Base-by-base conservation (phyloP, 1,140 invertebrate species). In the Phthorimaea operculella region DNA sequence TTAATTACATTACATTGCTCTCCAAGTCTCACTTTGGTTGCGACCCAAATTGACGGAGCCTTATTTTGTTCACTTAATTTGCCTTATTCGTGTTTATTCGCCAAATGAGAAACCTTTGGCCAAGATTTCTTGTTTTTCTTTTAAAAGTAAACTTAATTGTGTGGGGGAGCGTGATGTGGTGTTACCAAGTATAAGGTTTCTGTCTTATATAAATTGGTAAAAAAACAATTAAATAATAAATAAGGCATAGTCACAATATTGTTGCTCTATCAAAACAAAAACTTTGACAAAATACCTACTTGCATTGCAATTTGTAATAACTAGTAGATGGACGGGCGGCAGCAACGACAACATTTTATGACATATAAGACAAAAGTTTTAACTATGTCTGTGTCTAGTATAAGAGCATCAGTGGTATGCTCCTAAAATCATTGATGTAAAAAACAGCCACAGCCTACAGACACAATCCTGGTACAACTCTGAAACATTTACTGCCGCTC, bases 41-140 rank as follows among this genome's bases (percentile, higher is more conserved):
- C 21, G 76, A 76, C 77, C 79, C 74, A 79, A 79, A 81, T 82
- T 74, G 57, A 68, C 36, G 62, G 59, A 62, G 74, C 67, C 70
- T 77, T 78, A 72, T 82, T 83, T 75, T 72, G 68, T 64, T 80
- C 81, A 79, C 81, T 82, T 82, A 81, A 84, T 84, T 84, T 77
- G 64, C 66, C 70, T 74, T 63, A 78, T 79, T 76, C 75, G 64
- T 77, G 79, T 84, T 82, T 82, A 74, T 69, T 75, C 66, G 76
- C 59, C 58, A 71, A 76, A 76, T 74, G 74, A 69, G 66, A 69
- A 66, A 71, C 65, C 62, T 60, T 63, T 58, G 62, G 62, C 54
- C 59, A 52, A 47, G 63, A 67, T 64, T 72, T 82, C 77, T 75
- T 78, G 75, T 79, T 76, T 73, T 72, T 67, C 67, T 70, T 72